Conservation (phyloP, 2,113 vertebrate species). For the Dromaius novaehollandiae region DNA sequence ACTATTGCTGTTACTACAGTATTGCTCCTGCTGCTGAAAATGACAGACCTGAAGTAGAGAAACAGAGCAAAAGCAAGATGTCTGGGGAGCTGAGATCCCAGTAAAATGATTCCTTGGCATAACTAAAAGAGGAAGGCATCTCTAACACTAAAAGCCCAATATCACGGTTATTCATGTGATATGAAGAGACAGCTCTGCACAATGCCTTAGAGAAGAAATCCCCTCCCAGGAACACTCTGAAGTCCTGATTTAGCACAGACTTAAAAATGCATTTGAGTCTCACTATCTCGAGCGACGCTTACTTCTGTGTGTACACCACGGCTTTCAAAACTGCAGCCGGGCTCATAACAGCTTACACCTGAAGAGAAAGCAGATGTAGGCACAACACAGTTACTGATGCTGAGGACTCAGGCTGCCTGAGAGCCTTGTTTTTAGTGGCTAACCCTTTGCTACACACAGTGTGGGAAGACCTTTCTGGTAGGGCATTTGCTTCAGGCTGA, state of each 20-base stretch:
- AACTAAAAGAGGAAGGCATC: constrained; percentile 16
- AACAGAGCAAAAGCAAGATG: constrained; percentile 29
- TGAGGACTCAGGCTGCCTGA: neutral
- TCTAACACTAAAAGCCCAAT: constrained; percentile 33
- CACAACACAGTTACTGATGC: neutral
- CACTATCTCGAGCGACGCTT: neutral
- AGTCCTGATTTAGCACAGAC: constrained; percentile 60
- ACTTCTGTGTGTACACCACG: neutral
- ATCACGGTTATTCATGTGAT: constrained; percentile 35
- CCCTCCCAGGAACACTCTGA: constrained; percentile 48
- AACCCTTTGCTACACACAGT: neutral
- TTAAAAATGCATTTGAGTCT: constrained; percentile 54
- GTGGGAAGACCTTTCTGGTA: neutral
- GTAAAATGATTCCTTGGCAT: neutral
- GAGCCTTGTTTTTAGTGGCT: neutral
- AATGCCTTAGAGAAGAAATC: constrained; percentile 45
- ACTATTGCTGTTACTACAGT: neutral
- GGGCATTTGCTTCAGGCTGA: neutral
- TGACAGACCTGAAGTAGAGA: neutral
- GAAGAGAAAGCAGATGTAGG: neutral
- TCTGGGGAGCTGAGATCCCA: neutral
- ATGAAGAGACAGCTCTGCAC: constrained; percentile 45
- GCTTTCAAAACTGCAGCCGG: neutral
- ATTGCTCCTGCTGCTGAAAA: neutral
- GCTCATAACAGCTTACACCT: neutral